A percentile compares a stretch with the other conserved stretches of the same genome.
Evolutionary conservation across 1,140 invertebrate species (phyloP).

Genomic region (Drosophila tropicalis): DNA sequence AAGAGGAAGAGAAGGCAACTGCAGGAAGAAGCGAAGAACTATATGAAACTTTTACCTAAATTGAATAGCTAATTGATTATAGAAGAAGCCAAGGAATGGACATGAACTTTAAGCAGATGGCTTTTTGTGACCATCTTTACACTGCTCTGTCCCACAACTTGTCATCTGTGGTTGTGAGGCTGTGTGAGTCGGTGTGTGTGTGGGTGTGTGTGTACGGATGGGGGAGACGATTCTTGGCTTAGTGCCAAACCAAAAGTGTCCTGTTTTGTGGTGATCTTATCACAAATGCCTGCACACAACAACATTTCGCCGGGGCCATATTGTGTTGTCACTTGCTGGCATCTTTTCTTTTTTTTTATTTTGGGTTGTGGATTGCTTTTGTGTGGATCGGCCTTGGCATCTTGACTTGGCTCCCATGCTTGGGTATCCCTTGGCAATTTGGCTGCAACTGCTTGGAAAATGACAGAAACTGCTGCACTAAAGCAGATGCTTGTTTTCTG

Average conservation of each 20-base stretch:
- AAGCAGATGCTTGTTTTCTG: conserved; percentile 36
- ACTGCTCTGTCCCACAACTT: conserved; percentile 37
- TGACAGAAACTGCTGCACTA: conserved; percentile 44
- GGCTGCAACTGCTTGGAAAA: conserved; percentile 72
- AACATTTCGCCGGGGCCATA: conserved; percentile 43
- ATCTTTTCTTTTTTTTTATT: not conserved
- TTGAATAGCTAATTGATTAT: conserved; percentile 75
- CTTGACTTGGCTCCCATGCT: conserved; percentile 52
- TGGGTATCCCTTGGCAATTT: conserved; percentile 55
- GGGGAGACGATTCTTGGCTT: conserved; percentile 41
- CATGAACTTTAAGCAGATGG: conserved; percentile 63
- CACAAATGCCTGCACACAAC: conserved; percentile 61
- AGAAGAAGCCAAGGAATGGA: conserved; percentile 34
- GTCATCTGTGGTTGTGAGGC: conserved; percentile 37
- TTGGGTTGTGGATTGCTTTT: conserved; percentile 23
- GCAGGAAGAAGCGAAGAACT: conserved; percentile 10
- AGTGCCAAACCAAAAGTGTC: conserved; percentile 62
- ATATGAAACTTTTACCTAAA: conserved; percentile 52
- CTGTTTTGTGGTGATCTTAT: conserved; percentile 74
- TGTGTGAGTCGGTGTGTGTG: not conserved
- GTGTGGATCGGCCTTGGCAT: conserved; percentile 51
- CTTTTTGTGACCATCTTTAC: conserved; percentile 7
- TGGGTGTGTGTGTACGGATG: not conserved
- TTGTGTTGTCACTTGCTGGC: conserved; percentile 61
- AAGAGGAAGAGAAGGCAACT: conserved; percentile 30